A percentile compares a stretch with the other conserved stretches of the same genome.
These are phyloP conservation scores for Bellardia pandia DNA, from an alignment of 2,888 invertebrate genomes.

Conservation along the genomic window DNA sequence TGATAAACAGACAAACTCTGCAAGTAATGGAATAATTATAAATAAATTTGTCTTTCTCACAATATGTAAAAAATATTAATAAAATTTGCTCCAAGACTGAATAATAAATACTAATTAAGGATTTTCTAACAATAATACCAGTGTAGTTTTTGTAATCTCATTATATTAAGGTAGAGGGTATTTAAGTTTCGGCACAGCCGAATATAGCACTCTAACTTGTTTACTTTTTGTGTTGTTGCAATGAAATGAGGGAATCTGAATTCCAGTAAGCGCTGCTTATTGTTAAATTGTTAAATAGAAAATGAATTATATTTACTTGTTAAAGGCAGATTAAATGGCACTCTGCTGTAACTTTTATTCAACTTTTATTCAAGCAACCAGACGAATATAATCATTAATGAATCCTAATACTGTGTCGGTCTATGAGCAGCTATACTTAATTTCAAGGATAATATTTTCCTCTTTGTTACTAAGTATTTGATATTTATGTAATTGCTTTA, in stretches of 20 bases:
- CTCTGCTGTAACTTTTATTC: slow-evolving; percentile 29
- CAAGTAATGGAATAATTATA: too few species aligned
- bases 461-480: not conserved
- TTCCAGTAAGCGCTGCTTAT: slow-evolving; percentile 18
- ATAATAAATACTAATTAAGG: too few species aligned
- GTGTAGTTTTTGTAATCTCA: too few species aligned
- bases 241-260: slow-evolving; percentile 27
- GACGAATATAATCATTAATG: slow-evolving; percentile 1
- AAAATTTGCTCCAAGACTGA: too few species aligned
- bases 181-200: too few species aligned
- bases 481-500: not conserved
- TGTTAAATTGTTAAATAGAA: slow-evolving; percentile 37
- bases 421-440: not conserved
- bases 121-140: too few species aligned
- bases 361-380: slow-evolving; percentile 31
- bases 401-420: slow-evolving; percentile 1
- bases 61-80: too few species aligned
- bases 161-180: too few species aligned
- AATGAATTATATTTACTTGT: slow-evolving; percentile 58
- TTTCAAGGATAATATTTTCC: not conserved
- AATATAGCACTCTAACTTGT: too few species aligned
- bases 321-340: slow-evolving; percentile 52
- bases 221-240: not conserved
- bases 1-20: too few species aligned
- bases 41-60: too few species aligned